Evolutionary conservation across 2,888 invertebrate species (phyloP), one percentile per base, ranked within the genome.

Genomic region (Cantharis lateralis): DNA sequence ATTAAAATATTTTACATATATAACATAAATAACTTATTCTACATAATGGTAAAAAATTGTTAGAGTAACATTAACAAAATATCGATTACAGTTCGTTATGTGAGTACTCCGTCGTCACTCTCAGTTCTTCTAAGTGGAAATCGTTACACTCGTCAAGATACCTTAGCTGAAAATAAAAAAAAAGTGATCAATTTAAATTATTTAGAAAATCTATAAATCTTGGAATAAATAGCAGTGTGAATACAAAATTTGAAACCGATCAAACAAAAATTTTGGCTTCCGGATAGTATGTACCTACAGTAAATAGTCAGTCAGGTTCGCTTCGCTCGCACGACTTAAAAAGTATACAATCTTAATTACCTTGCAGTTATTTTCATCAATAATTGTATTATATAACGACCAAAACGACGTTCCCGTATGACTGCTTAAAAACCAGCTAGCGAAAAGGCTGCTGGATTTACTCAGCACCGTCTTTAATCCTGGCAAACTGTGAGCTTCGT

Each of bases 121-220:
- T 93, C 66, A 93, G 87, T 87, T 96, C 96, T 86, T 95, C 95
- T 85, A 94, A 93, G 86, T 95, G 95, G 90, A 95, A 96, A 1
- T 93, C 92, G 24, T 91, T 91, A 84, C 96, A 96, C 82, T 94
- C 93, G 0, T 93, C 93, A 69, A 93, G 92, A 85, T 93, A 93
- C 76, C 91, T 91, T 2, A 89, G 89, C 94, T 94, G 89, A 72
- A 88, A 87, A 75, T 79, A 32, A 7, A 24, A 24, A 24, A 9
- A 9, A 24, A 9, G 24, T n/a, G n/a, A n/a, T n/a, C n/a, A n/a
- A 28, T 24, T 24, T 24, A 4, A 24, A 24, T 18, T 18, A 18
- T 18, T 18, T 18, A 18, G 3, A 24, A 24, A 24, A 24, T 24
- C 7, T 26, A 10, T 7, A 10, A 26, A 26, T 26, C 10, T 7